phyloP scores from a whole-genome alignment of 2,888 invertebrate species.

The Colletes collaris region DNA sequence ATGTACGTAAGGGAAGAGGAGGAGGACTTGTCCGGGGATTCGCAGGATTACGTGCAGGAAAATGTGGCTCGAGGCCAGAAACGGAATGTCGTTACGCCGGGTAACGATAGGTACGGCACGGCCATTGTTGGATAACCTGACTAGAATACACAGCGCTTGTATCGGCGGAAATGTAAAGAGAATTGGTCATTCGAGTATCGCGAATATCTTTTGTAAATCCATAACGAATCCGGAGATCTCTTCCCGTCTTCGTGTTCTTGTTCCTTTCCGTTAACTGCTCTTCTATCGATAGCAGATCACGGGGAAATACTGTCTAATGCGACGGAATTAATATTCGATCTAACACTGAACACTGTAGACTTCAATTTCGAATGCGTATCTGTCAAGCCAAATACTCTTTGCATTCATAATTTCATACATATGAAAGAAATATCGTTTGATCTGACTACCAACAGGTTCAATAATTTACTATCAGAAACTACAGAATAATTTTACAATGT shows the following conservation, averaged over 20 bases:
- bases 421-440: too few relatives aligned
- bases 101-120: conserved; percentile 69
- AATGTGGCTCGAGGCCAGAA: conserved; percentile 75
- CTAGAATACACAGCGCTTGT: conserved; percentile 54
- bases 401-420: too few relatives aligned
- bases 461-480: too few relatives aligned
- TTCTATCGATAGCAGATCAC: not conserved
- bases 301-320: too few relatives aligned
- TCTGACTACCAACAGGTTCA: too few relatives aligned
- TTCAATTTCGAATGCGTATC: too few relatives aligned
- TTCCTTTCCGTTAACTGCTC: not conserved
- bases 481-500: too few relatives aligned
- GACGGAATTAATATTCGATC: too few relatives aligned
- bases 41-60: conserved; percentile 71
- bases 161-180: conserved; percentile 43
- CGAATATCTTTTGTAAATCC: conserved; percentile 32
- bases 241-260: not conserved
- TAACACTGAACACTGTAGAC: too few relatives aligned
- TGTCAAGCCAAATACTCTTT: too few relatives aligned
- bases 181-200: conserved; percentile 53
- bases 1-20: conserved; percentile 46
- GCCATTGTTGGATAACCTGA: conserved; percentile 68
- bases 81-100: conserved; percentile 70
- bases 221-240: conserved; percentile 20
- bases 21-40: conserved; percentile 62